Base-by-base conservation (phyloP, 2,888 invertebrate species). In the Sycophila texana region DNA sequence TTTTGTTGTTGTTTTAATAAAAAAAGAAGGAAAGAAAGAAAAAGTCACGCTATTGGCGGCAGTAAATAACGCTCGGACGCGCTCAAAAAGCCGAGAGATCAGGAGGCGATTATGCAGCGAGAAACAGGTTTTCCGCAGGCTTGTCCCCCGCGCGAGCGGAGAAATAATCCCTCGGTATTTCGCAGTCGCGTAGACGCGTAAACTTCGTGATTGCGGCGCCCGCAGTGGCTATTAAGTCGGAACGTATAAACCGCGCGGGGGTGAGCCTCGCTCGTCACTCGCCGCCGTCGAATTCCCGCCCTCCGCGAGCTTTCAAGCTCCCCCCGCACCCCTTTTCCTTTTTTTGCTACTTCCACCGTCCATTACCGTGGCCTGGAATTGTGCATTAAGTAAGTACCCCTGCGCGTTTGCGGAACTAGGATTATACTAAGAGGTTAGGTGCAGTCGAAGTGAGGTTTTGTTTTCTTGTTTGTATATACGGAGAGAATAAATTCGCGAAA, bases 81-180 rank as follows among this genome's bases (percentile, higher is more conserved):
- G 53, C 20, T 73, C 68, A 75, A 74, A 79, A 74, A 74, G 63
- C 18, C 51, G 20, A 61, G n/a, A 77, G 77, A 80, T 80, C 74
- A 22, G 74, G 66, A 77, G 80, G 66, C 74, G 80, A 77, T 80
- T 80, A 74, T 77, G 20, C 51, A 16, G 14, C 51, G 51, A 79
- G 77, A 68, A 81, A 81, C 81, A 73, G 81, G 81, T 81, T 81
- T 81, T 78, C 74, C 80, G 68, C 76, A 73, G 39, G 53, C 47
- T n/a, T 26, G 26, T 26, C 26, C 26, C 26, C 26, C 18, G 53
- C 18, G 57, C 74, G 68, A 47, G 61, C 18, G 16, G 13, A 78
- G 73, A 78, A 74, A 68, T 78, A 78, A 78, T 78, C 76, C 57
- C 53, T n/a, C 57, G 80, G 80, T 80, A 80, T 80, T 80, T 76